Base-by-base conservation (phyloP, 2,113 vertebrate genomes). In the Todiramphus chloris region DNA sequence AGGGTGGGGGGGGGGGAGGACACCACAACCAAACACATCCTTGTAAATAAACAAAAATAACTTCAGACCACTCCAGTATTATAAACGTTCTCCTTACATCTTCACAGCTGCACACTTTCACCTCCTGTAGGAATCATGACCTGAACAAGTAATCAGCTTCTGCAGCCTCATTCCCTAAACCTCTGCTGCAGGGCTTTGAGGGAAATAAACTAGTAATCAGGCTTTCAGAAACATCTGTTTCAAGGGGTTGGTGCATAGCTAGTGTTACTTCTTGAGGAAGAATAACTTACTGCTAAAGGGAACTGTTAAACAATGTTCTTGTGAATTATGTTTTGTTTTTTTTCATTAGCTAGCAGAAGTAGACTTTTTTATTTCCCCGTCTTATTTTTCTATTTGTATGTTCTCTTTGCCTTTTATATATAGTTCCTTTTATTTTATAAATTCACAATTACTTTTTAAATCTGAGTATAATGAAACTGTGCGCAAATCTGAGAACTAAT, bases 1-100 rank as follows among this genome's bases (percentile, higher is more conserved):
- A 5, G 2, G 12, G 5, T 21, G 6, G 16, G 1, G 30, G 16
- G 1, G 30, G 16, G 31, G 55, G 18, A 24, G 25, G 25, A 17
- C 37, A 8, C 3, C 53, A 48, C 6, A 85, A 33, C 7, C 19
- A 53, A 69, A 23, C 19, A 25, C 21, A 43, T 48, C 16, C 55
- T 44, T 74, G 10, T 50, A 74, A 92, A 92, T 35, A 50, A 62
- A 28, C 5, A 41, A 84, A 84, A 69, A 37, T 4, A 41, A 50
- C 41, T 91, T 95, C 11, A 79, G 37, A 35, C 48, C 33, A 31
- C 33, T 77, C 23, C 1, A 2, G 19, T 21, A 51, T 67, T 77
- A 13, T n/a, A 55, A 89, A 60, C 15, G 6, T 89, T 67, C n/a
- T 81, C 4, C 11, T 25, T 20, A 5, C 13, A 4, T 48, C 23